Conservation (phyloP, 2,888 invertebrate genomes). For the Capitulum mitella region DNA sequence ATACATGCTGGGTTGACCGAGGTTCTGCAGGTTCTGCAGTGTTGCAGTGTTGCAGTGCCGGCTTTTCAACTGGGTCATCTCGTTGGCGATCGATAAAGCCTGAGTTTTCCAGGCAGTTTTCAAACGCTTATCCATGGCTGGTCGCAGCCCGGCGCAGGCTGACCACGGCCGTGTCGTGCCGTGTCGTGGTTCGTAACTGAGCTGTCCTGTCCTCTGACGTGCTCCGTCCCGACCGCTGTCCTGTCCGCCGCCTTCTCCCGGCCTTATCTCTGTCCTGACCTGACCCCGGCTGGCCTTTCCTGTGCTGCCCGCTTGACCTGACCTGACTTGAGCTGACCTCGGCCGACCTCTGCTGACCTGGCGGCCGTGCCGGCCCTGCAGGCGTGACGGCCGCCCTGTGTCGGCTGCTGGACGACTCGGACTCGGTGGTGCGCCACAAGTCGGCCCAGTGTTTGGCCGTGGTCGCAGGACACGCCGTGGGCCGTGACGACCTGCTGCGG, state of each 20-base stretch:
- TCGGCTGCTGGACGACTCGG: neutral
- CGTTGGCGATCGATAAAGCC: no score
- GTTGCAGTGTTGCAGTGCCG: no score
- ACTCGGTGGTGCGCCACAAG: constrained; percentile 3
- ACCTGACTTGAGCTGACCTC: neutral
- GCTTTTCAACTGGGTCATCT: no score
- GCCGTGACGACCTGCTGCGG: neutral
- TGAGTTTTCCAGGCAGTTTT: no score
- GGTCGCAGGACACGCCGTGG: neutral
- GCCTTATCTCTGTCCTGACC: no score
- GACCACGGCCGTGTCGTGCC: no score
- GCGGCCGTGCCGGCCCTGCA: no score
- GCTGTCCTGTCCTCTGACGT: neutral
- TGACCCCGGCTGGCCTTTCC: neutral
- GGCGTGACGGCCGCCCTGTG: neutral
- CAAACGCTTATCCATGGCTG: no score
- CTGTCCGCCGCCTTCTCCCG: neutral
- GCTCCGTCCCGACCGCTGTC: neutral
- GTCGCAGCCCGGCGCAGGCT: no score
- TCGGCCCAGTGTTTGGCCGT: neutral
- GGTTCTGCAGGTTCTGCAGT: no score
- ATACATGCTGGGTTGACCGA: no score
- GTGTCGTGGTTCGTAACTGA: no score
- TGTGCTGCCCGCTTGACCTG: neutral
- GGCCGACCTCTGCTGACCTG: neutral